Base-by-base conservation (phyloP, 1,140 invertebrate genomes). In the Elysia chlorotica region DNA sequence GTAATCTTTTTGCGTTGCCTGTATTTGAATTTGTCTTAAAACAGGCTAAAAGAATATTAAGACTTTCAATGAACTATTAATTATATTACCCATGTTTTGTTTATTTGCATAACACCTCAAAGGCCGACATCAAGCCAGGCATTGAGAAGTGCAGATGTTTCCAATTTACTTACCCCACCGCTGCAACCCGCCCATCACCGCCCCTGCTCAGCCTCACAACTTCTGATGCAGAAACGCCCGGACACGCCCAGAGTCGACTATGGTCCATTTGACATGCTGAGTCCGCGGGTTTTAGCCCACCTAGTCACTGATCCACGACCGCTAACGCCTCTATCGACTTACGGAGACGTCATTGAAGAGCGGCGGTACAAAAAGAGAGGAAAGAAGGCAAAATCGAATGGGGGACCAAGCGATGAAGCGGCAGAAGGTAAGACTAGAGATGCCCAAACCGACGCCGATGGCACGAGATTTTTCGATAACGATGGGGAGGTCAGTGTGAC, bases 211-310 rank as follows among this genome's bases (percentile, higher is more conserved):
- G 0, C 6, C 2, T 3, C 38, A 30, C 1, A 37, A 38, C 63
- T 35, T 56, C 65, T 6, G 30, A 54, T 59, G 2, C n/a, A 48
- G 30, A 66, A 41, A 65, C 65, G 73, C 2, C 71, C 74, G 0
- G 79, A 78, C 23, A 79, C 79, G 2, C 76, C 77, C 4, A 69
- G 75, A 41, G 76, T 79, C n/a, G 73, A 74, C 1, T 79, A 73
- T 6, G 79, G 81, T 79, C 78, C 70, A n/a, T n/a, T n/a, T n/a
- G 81, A 82, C 65, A 78, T 79, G 0, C 69, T 82, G 5, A 78
- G 73, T 54, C 79, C 82, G 21, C 36, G 68, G 1, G 68, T 80
- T 30, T 48, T 81, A 36, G 73, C 78, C 19, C 41, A 78, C 28
- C 70, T 81, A 19, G 71, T 84, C 3, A 69, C 57, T 30, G 68